Base-by-base conservation (phyloP, 2,888 invertebrate species). In the Tetheella fluctuosa region DNA sequence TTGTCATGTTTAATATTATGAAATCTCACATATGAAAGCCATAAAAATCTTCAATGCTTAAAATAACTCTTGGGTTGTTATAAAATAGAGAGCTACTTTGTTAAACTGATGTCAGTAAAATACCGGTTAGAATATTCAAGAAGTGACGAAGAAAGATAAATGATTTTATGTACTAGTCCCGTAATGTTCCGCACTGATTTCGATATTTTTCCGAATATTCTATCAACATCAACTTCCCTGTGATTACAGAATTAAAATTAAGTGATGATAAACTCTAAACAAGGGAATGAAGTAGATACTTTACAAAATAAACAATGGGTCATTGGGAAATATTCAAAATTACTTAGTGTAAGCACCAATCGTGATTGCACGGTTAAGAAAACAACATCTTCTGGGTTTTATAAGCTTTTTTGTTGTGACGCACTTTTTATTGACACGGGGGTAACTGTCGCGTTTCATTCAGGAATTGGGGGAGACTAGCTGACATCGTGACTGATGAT, bases 281-380 rank as follows among this genome's bases (percentile, higher is more conserved):
- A 23, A 4, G 17, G 5, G 15, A 17, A n/a, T 1, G 8, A 30
- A 30, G 20, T 54, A 10, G 48, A 10, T 48, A 48, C 34, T 34
- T 34, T 20, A 59, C 64, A 23, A 57, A 56, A 58, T 54, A 58
- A 64, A 61, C 66, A 71, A 64, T 65, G 58, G 61, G 59, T 59
- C 58, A 54, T 48, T 48, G 39, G 62, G 30, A 52, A 58, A 54
- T 54, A 48, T 52, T 62, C 54, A 55, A 57, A 64, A 64, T 63
- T 57, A 71, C 34, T 39, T 63, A 54, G 52, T 54, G 64, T 60
- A 59, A 34, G n/a, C n/a, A 63, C 57, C 55, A 37, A 25, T 88
- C 91, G 91, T 91, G 91, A 91, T 86, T 77, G 76, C 80, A 88
- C 88, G 89, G 81, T 88, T 81, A 80, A 73, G 68, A n/a, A 78